Percentiles rank a stretch among this genome's conserved stretches.
These are phyloP conservation scores for Pluvialis apricaria DNA, from an alignment of 2,113 vertebrate species.

Conservation along the genomic window DNA sequence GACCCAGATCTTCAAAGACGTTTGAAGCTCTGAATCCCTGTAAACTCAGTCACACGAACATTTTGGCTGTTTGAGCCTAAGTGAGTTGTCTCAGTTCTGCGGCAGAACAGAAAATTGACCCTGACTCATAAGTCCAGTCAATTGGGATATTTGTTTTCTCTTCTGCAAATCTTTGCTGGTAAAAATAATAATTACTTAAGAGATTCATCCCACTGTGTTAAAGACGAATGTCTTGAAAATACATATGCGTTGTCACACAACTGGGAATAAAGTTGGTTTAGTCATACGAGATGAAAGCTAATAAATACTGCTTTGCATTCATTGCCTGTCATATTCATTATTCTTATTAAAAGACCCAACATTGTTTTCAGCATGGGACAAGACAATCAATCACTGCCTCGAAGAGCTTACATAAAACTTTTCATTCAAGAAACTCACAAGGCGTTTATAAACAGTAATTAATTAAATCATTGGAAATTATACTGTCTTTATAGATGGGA, in stretches of 20 bases:
- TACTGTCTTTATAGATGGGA: not conserved
- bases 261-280: constrained; percentile 7
- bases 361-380: not conserved
- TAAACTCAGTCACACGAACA: not conserved
- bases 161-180: not conserved
- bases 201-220: not conserved
- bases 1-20: not conserved
- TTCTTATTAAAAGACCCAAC: not conserved
- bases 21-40: not conserved
- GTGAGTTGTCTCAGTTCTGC: not conserved
- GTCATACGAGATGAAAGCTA: constrained; percentile 3
- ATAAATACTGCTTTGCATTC: constrained; percentile 36
- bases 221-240: not conserved
- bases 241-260: not conserved
- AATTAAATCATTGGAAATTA: not conserved
- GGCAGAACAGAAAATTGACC: not conserved
- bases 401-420: not conserved
- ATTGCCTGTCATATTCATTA: not conserved
- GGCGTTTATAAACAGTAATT: not conserved
- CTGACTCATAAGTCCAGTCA: not conserved
- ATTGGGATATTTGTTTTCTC: not conserved
- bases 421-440: not conserved
- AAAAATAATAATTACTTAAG: not conserved
- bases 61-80: not conserved
- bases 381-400: not conserved